These are phyloP conservation scores for Falco berigora DNA, from an alignment of 2,797 vertebrate species.

Conservation along the genomic window DNA sequence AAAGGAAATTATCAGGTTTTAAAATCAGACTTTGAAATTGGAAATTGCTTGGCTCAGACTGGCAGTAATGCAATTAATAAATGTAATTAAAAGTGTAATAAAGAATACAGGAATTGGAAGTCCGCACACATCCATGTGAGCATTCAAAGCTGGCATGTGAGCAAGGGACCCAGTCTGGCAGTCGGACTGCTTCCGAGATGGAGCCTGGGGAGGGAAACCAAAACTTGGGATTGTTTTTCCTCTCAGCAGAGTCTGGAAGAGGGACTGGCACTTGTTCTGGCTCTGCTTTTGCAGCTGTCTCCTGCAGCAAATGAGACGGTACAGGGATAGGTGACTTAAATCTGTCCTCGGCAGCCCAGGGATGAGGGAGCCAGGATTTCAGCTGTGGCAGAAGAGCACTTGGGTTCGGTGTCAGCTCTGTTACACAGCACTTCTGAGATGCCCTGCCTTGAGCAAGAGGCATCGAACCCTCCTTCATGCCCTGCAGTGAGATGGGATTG, in stretches of 20 bases:
- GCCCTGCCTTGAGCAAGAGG: background rate
- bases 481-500: fast-evolving
- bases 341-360: background rate
- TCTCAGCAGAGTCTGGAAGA: background rate
- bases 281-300: background rate
- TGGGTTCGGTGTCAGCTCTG: background rate
- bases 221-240: background rate
- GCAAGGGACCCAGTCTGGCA: background rate
- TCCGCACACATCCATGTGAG: background rate
- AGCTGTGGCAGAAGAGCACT: background rate
- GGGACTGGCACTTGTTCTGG: background rate
- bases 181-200: fast-evolving
- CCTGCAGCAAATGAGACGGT: background rate
- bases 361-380: background rate
- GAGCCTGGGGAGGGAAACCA: background rate
- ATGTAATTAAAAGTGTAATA: constrained; percentile 42
- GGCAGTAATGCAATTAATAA: constrained; percentile 52
- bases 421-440: background rate
- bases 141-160: fast-evolving
- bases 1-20: constrained; percentile 35
- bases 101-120: background rate
- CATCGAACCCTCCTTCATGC: background rate
- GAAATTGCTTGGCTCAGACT: constrained; percentile 20
- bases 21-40: constrained; percentile 54
- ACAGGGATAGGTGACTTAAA: background rate